Base-by-base conservation (phyloP, 2,113 vertebrate species). In the Myiozetetes cayanensis region DNA sequence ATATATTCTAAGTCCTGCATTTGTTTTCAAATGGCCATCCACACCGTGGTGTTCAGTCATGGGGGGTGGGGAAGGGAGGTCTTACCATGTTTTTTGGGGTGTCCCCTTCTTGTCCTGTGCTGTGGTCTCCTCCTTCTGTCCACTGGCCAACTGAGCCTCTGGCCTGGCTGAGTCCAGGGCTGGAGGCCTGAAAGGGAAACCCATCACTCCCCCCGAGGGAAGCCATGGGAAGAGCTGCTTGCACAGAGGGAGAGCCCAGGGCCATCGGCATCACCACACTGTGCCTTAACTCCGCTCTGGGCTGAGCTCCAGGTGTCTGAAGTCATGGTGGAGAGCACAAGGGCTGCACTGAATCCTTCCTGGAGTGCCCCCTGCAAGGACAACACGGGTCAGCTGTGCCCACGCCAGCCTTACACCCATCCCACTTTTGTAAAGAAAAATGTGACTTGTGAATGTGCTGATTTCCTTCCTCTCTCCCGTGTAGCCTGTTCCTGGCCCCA, bases 131-230 rank as follows among this genome's bases (percentile, higher is more conserved):
- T 82, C 56, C 83, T 52, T 39, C 71, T 27, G 0, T 77, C 79
- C 67, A 43, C 27, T 27, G 47, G 27, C 31, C 28, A 14, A 1
- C 55, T n/a, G 12, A 4, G 25, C 50, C 49, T 28, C 56, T 50
- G 63, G 22, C 14, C 5, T 0, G 3, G 1, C 27, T 2, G 1
- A 28, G 18, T 28, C 47, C 22, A 11, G 35, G 35, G 10, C 22
- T 43, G 55, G 2, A 10, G 12, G 2, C 3, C 47, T 63, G 65
- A 14, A 55, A 25, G 19, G 66, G 53, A 61, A 46, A 41, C 1
- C 6, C 44, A 20, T 74, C 52, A 33, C 37, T 66, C 18, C 39
- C 18, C 44, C 9, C 10, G 22, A 71, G 30, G 35, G 67, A 63
- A 65, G 35, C 35, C 49, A 31, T 6, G 47, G 31, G 49, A 49